A percentile compares a stretch with the other conserved stretches of the same genome.
Conservation (phyloP, 2,113 vertebrate genomes). For the Pseudopipra pipra region DNA sequence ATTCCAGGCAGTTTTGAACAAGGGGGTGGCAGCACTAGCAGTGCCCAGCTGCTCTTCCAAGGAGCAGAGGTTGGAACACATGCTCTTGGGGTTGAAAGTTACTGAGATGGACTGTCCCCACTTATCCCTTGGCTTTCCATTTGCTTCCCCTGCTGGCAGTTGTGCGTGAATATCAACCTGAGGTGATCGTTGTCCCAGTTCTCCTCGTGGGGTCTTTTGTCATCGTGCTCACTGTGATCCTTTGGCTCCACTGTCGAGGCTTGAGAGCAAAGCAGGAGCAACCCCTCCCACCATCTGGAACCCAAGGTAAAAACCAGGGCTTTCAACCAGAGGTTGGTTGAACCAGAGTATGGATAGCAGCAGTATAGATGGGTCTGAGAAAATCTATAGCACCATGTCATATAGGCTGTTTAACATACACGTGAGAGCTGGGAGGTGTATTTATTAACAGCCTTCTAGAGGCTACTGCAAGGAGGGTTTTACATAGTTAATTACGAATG, state of each 20-base stretch:
- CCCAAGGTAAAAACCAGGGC: not conserved
- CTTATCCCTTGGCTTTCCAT: not conserved
- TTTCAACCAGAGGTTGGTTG: not conserved
- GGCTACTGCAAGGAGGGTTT: not conserved
- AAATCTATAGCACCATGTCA: not conserved
- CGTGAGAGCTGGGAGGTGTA: not conserved
- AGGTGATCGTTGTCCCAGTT: conserved; percentile 73
- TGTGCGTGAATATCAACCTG: conserved; percentile 65
- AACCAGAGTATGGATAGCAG: too few relatives aligned
- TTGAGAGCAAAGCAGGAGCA: conserved; percentile 45
- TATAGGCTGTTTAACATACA: not conserved
- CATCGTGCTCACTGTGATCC: conserved; percentile 70
- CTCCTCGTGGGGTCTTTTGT: conserved; percentile 70
- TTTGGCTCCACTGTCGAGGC: conserved; percentile 76
- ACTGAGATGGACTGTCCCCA: not conserved
- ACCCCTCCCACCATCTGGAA: not conserved
- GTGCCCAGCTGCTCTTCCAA: not conserved
- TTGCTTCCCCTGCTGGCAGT: conserved; percentile 44
- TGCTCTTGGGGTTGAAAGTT: not conserved
- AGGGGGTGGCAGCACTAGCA: not conserved
- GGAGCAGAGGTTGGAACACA: not conserved
- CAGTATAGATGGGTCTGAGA: not conserved
- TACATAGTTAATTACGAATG: not conserved
- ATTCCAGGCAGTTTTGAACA: not conserved
- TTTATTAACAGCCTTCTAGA: not conserved